These are phyloP conservation scores for Lepeophtheirus nordmannii DNA, from an alignment of 2,888 invertebrate species.

Conservation along the genomic window DNA sequence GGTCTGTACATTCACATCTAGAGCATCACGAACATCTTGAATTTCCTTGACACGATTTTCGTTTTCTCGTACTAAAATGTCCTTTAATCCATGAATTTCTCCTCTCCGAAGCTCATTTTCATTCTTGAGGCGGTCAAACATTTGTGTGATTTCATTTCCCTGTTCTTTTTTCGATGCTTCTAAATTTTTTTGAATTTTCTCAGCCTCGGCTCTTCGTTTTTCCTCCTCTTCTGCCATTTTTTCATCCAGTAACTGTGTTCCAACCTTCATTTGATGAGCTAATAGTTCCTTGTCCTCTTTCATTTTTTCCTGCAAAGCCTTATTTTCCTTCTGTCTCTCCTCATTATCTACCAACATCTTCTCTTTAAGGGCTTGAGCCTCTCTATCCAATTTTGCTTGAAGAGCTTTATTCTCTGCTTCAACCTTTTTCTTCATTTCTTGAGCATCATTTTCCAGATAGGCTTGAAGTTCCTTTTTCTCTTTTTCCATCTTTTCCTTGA, in stretches of 20 bases:
- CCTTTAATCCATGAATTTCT: conserved; percentile 24
- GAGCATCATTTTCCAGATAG: conserved; percentile 20
- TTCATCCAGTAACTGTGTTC: conserved; percentile 7
- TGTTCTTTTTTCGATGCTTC: conserved; percentile 15
- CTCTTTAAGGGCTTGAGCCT: conserved; percentile 19
- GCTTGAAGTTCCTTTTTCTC: conserved; percentile 23
- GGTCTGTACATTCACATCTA: conserved; percentile 5
- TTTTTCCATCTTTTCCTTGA: conserved; percentile 23
- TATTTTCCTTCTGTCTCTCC: not conserved
- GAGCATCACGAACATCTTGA: not conserved
- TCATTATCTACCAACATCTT: conserved; percentile 20
- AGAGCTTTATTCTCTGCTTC: conserved; percentile 8
- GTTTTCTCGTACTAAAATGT: conserved; percentile 24
- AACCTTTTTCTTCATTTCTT: conserved; percentile 20
- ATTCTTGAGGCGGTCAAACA: conserved; percentile 17
- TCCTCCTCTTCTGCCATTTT: conserved; percentile 21
- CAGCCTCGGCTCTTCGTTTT: conserved; percentile 5
- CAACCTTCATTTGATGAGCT: conserved; percentile 7
- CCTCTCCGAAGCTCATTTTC: conserved; percentile 18
- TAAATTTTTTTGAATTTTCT: conserved; percentile 1
- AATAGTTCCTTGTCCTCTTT: conserved; percentile 12
- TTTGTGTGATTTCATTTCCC: conserved; percentile 21
- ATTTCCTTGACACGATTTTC: conserved; percentile 22
- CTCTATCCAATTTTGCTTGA: conserved; percentile 22
- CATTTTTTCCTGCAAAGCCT: not conserved